These are phyloP conservation scores for Ia io DNA, from an alignment of 2,113 vertebrate species.

Conservation along the genomic window DNA sequence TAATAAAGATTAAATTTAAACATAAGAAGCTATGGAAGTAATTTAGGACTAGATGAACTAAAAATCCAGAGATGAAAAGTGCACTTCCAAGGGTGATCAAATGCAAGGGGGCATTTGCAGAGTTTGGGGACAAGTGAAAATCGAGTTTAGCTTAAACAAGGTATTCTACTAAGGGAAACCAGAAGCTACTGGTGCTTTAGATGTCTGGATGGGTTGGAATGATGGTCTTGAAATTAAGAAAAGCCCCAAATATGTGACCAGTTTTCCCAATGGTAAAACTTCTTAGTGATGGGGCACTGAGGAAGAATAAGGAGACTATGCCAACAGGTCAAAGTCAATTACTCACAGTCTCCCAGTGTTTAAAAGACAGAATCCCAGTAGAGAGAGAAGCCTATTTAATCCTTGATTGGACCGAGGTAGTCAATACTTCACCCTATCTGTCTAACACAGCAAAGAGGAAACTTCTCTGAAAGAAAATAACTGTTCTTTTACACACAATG, in stretches of 20 bases:
- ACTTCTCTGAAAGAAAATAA: neutral
- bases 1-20: neutral
- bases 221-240: constrained; percentile 12
- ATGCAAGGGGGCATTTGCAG: neutral
- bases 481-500: neutral
- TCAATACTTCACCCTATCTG: neutral
- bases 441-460: neutral
- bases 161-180: constrained; percentile 13
- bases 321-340: neutral
- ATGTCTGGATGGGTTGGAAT: neutral
- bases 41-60: neutral
- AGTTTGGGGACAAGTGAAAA: neutral
- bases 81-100: neutral
- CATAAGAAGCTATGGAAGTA: neutral
- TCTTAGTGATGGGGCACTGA: neutral
- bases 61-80: neutral
- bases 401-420: neutral
- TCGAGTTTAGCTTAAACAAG: neutral
- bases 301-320: neutral
- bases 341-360: neutral
- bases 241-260: neutral
- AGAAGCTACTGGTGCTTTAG: neutral
- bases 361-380: neutral
- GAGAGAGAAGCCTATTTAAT: neutral
- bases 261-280: neutral